phyloP scores from a whole-genome alignment of 92 coral and sea anemone species.

The Blastomussa wellsi region DNA sequence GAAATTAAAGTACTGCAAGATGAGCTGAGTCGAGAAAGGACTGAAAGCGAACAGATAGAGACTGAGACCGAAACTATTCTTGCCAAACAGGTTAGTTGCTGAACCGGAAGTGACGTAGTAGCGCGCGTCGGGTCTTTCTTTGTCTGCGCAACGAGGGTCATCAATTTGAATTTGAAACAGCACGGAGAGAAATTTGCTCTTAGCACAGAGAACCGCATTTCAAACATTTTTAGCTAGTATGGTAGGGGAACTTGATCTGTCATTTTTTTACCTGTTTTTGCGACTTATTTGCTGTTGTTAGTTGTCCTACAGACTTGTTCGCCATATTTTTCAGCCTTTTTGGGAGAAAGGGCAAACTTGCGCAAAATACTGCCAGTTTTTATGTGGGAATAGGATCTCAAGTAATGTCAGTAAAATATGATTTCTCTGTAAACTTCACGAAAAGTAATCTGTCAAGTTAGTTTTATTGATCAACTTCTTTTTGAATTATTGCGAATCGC shows the following conservation, averaged over 20 bases:
- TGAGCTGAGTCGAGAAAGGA: slow-evolving; percentile 63
- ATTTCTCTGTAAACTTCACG: too few species aligned
- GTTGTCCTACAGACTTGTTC: too few species aligned
- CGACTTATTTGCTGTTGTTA: not conserved
- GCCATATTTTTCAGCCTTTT: too few species aligned
- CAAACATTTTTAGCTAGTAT: not conserved
- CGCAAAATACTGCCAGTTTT: not conserved
- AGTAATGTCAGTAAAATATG: too few species aligned
- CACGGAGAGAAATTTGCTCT: not conserved
- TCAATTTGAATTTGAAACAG: not conserved
- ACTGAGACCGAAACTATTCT: slow-evolving; percentile 28
- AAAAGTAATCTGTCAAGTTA: too few species aligned
- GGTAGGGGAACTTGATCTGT: not conserved
- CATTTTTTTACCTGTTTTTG: too few species aligned
- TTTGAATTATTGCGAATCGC: too few species aligned
- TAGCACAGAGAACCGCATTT: not conserved
- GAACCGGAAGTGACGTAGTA: not conserved
- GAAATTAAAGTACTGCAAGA: slow-evolving; percentile 69
- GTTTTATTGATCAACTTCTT: too few species aligned
- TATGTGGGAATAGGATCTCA: not conserved
- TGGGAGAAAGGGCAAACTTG: too few species aligned
- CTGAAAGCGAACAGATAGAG: slow-evolving; percentile 30
- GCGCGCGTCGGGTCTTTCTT: slow-evolving; percentile 12
- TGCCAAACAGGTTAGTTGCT: slow-evolving; percentile 28
- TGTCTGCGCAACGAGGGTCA: not conserved